These are phyloP conservation scores for Columba guinea DNA, from an alignment of 2,797 vertebrate species.

Conservation along the genomic window DNA sequence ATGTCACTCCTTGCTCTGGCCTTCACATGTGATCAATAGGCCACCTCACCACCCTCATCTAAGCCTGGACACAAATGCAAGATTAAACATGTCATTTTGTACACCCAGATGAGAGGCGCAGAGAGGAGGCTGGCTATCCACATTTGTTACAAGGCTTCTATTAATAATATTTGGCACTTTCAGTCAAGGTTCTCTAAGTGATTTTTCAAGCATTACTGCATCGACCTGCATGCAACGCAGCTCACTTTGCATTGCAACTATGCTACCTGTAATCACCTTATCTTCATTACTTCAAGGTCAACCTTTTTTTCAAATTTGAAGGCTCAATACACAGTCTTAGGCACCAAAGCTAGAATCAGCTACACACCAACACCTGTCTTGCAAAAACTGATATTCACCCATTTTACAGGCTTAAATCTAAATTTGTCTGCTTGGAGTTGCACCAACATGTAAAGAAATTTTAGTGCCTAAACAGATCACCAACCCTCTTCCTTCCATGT, in stretches of 20 bases:
- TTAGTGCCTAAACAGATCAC: not conserved
- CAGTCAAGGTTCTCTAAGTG: rapidly evolving
- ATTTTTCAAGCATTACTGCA: not conserved
- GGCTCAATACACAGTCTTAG: not conserved
- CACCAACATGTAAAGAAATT: not conserved
- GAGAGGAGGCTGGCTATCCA: not conserved
- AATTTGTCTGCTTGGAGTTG: not conserved
- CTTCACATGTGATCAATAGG: not conserved
- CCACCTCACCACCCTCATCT: not conserved
- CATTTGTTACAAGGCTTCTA: conserved; percentile 21
- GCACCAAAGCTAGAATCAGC: not conserved
- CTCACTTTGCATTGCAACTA: not conserved
- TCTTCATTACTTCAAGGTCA: not conserved
- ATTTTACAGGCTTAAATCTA: not conserved
- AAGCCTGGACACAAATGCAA: conserved; percentile 29
- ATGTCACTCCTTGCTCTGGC: not conserved
- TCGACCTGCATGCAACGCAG: not conserved
- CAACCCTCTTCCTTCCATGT: not conserved
- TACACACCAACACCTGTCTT: not conserved
- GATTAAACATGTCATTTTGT: conserved; percentile 29
- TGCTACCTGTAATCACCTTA: not conserved
- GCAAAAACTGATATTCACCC: not conserved
- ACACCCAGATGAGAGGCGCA: conserved; percentile 8
- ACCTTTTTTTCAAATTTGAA: not conserved
- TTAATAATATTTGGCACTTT: conserved; percentile 28